Conservation (phyloP, 2,113 vertebrate species). For the Saguinus imperator region DNA sequence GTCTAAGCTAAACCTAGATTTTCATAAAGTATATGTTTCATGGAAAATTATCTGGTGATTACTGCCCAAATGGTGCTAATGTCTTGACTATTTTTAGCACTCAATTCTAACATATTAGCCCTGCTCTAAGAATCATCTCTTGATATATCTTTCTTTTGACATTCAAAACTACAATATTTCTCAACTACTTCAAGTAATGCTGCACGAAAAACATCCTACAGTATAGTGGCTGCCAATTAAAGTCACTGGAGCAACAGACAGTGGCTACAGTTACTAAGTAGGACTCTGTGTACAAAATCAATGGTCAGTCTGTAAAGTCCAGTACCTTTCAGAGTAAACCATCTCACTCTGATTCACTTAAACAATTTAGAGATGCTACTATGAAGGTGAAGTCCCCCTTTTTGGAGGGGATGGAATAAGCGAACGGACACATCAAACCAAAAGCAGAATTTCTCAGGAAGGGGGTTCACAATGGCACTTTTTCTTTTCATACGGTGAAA, state of each 20-base stretch:
- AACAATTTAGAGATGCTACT: not conserved
- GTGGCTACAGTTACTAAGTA: slow-evolving; percentile 62
- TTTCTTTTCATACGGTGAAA: not conserved
- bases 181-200: slow-evolving; percentile 50
- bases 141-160: slow-evolving; percentile 46
- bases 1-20: slow-evolving; percentile 55
- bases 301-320: slow-evolving; percentile 6
- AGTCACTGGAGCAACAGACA: slow-evolving; percentile 63
- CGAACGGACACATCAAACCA: not conserved
- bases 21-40: slow-evolving; percentile 66
- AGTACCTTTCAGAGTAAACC: slow-evolving; percentile 46
- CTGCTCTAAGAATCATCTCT: slow-evolving; percentile 56
- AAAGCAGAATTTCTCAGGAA: slow-evolving; percentile 12
- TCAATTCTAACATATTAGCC: slow-evolving; percentile 53
- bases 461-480: not conserved
- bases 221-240: slow-evolving; percentile 52
- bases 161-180: slow-evolving; percentile 48
- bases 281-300: slow-evolving; percentile 64
- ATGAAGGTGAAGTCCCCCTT: not conserved
- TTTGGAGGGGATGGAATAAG: not conserved
- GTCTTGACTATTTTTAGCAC: slow-evolving; percentile 69
- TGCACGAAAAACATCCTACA: slow-evolving; percentile 39
- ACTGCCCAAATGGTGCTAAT: slow-evolving; percentile 60
- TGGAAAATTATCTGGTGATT: slow-evolving; percentile 71
- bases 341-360: slow-evolving; percentile 14